Base-by-base conservation (phyloP, 2,113 vertebrate species). In the Pao palembangensis region DNA sequence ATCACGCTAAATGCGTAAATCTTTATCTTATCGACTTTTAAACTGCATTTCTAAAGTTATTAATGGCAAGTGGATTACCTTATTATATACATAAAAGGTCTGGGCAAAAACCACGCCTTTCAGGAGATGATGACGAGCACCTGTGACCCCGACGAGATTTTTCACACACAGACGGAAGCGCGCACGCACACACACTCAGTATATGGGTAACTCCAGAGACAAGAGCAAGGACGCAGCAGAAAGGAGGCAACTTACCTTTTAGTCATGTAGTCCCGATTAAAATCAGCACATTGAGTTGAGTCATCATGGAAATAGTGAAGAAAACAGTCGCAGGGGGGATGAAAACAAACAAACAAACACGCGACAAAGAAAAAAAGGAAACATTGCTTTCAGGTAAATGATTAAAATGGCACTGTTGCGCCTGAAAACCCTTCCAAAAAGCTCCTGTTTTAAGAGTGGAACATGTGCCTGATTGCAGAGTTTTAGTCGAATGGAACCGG, bases 401-500 rank as follows among this genome's bases (percentile, higher is more conserved):
- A 88, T 90, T 85, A 84, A 87, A 89, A 90, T 85, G 85, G 72
- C 75, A 82, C 80, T 81, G 76, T 85, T 83, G 82, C 85, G 84
- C 82, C 81, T 78, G 74, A 75, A 79, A 85, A 83, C 58, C 58
- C 80, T 79, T 80, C 79, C 19, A 28, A 53, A 78, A 67, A 84
- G 88, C 72, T 69, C 78, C 77, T 81, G 83, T 83, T 84, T 85
- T 63, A 82, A 75, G 79, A 87, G 82, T 68, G 84, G 87, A 85
- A 87, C 88, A 86, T 88, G 90, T 64, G 87, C 79, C 90, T 91
- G 90, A 92, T 91, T 91, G 91, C 89, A 79, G 86, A 92, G 86
- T 92, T 92, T 92, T 91, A 84, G 89, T 85, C 88, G 90, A 92
- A 90, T 92, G 91, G 89, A 91, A 92, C 87, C 72, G 88, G 87